Percentiles rank a stretch among this genome's conserved stretches.
Evolutionary conservation across 2,797 vertebrate species (phyloP).

Genomic region (Danio tinwini): DNA sequence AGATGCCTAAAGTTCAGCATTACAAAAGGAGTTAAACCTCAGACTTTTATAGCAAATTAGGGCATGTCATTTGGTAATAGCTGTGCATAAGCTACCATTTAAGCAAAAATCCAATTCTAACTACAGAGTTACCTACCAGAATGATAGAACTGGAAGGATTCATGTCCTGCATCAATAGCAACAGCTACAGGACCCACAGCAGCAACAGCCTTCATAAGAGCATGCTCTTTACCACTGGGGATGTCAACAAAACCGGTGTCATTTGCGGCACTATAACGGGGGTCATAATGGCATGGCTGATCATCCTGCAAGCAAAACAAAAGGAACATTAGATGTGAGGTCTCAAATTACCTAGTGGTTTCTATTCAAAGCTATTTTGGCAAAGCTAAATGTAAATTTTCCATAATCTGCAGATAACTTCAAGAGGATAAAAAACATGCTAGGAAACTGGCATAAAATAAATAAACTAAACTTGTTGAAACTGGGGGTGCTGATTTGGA

Average conservation of each 20-base stretch:
- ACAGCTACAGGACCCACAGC: slow-evolving; percentile 80
- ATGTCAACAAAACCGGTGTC: slow-evolving; percentile 79
- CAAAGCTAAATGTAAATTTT: no score
- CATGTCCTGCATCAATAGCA: slow-evolving; percentile 79
- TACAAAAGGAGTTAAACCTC: neutral
- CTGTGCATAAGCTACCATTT: neutral
- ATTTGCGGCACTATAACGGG: slow-evolving; percentile 75
- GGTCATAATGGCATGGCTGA: slow-evolving; percentile 75
- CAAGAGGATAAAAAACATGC: no score
- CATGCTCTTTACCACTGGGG: slow-evolving; percentile 70
- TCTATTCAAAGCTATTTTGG: no score
- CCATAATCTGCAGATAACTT: no score
- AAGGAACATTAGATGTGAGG: no score
- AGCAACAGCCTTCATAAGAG: slow-evolving; percentile 79
- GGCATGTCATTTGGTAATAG: neutral
- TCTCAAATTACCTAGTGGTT: no score
- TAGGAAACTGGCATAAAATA: no score
- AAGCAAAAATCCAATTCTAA: neutral
- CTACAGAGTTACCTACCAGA: slow-evolving; percentile 67
- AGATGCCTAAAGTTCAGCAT: slow-evolving; percentile 74
- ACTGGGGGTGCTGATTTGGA: no score
- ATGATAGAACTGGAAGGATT: slow-evolving; percentile 81
- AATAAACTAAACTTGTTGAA: no score
- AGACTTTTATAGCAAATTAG: neutral
- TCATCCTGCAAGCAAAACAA: slow-evolving; percentile 69